These are phyloP conservation scores for Aepyceros melampus DNA, from an alignment of 2,113 vertebrate species.

Conservation along the genomic window DNA sequence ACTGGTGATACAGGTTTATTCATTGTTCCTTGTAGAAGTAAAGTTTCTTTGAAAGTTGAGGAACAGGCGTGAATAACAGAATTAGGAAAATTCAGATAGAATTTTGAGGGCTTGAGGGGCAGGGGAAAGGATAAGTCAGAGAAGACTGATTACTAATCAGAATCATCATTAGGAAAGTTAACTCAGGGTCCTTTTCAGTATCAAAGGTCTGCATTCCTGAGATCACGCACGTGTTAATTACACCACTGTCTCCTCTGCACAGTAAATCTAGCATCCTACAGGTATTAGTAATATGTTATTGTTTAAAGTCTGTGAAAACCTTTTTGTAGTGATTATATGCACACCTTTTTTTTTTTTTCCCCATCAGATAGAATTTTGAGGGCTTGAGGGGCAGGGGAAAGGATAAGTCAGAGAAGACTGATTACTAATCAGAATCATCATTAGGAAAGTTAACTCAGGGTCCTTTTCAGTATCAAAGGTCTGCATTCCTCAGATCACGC, in stretches of 20 bases:
- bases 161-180: background rate
- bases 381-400: background rate
- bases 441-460: background rate
- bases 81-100: background rate
- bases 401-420: background rate
- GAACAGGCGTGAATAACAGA: background rate
- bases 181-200: background rate
- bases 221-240: background rate
- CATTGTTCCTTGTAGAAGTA: background rate
- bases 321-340: background rate
- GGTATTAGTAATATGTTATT: background rate
- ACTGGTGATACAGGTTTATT: background rate
- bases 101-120: background rate
- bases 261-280: background rate
- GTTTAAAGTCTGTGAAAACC: background rate
- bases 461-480: background rate
- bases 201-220: background rate
- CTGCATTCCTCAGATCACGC: background rate
- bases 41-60: background rate
- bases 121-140: background rate
- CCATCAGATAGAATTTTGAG: background rate
- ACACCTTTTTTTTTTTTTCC: background rate
- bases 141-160: background rate
- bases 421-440: background rate
- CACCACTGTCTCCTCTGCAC: background rate